phyloP scores from a whole-genome alignment of 2,888 invertebrate genomes.

The Dryocosmus kuriphilus region DNA sequence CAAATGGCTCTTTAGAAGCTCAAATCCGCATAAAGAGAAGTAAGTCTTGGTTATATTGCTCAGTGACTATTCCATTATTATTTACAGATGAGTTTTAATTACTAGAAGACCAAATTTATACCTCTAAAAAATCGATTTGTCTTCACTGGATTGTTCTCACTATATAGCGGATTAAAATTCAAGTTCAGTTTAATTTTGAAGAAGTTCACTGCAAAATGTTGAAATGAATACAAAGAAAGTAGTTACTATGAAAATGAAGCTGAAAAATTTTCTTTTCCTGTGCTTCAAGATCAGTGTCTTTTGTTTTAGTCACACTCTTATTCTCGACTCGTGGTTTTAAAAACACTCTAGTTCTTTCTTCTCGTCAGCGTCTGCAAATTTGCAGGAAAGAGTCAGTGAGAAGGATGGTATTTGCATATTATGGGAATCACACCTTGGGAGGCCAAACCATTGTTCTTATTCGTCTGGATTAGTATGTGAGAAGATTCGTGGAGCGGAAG shows the following conservation, averaged over 20 bases:
- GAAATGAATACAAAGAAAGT: neutral
- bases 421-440: constrained; percentile 64
- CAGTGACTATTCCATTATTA: too few relatives aligned
- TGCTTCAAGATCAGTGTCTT: neutral
- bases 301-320: constrained; percentile 1
- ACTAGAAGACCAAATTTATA: too few relatives aligned
- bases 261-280: neutral
- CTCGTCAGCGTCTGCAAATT: neutral
- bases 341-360: constrained; percentile 10
- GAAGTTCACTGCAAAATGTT: neutral
- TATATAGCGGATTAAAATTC: too few relatives aligned
- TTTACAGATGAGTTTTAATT: too few relatives aligned
- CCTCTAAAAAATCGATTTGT: too few relatives aligned
- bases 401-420: constrained; percentile 66
- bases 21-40: too few relatives aligned
- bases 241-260: neutral
- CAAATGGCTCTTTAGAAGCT: too few relatives aligned
- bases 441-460: constrained; percentile 67
- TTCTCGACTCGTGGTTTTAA: neutral
- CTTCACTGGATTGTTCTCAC: too few relatives aligned
- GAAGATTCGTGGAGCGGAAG: constrained; percentile 70
- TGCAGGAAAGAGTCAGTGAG: constrained; percentile 49
- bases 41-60: too few relatives aligned
- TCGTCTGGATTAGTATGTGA: constrained; percentile 67
- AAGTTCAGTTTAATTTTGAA: neutral